Evolutionary conservation across 1,140 invertebrate species (phyloP).

Genomic region (Drosophila watanabei): DNA sequence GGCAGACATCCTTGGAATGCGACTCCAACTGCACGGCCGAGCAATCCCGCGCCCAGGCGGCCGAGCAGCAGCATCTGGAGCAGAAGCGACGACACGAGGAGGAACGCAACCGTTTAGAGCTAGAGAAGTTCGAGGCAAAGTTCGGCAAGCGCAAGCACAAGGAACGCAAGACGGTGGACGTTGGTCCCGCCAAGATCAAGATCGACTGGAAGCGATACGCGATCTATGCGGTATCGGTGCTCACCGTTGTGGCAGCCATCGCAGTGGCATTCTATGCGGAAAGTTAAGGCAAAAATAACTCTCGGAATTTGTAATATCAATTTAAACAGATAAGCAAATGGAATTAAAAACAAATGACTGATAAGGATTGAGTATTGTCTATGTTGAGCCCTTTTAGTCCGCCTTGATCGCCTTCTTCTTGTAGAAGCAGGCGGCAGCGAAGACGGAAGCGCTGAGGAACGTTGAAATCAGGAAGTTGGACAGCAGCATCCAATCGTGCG

Average conservation of each 20-base stretch:
- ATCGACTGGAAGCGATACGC: constrained; percentile 65
- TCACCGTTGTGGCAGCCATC: constrained; percentile 57
- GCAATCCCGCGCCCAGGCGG: constrained; percentile 86
- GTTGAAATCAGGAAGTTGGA: constrained; percentile 89
- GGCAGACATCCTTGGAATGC: constrained; percentile 87
- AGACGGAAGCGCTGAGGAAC: constrained; percentile 87
- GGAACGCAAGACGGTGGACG: constrained; percentile 79
- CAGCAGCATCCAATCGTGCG: constrained; percentile 88
- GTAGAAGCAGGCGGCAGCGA: constrained; percentile 87
- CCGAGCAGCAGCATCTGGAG: constrained; percentile 86
- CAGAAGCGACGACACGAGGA: constrained; percentile 88
- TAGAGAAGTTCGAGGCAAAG: constrained; percentile 91
- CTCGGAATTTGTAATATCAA: constrained; percentile 43
- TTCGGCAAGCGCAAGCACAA: constrained; percentile 88
- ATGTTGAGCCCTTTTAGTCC: constrained; percentile 35
- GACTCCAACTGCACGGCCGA: constrained; percentile 88
- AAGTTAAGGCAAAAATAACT: constrained; percentile 42
- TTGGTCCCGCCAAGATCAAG: constrained; percentile 41
- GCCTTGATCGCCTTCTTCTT: constrained; percentile 74
- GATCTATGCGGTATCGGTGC: constrained; percentile 47
- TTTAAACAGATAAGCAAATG: constrained; percentile 39
- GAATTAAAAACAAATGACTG: constrained; percentile 38
- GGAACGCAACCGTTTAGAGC: constrained; percentile 89
- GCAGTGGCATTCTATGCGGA: constrained; percentile 75
- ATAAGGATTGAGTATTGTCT: constrained; percentile 37